Evolutionary conservation across 2,888 invertebrate genomes (phyloP), one percentile per base, ranked within the genome.

Genomic region (Papilio gigon): DNA sequence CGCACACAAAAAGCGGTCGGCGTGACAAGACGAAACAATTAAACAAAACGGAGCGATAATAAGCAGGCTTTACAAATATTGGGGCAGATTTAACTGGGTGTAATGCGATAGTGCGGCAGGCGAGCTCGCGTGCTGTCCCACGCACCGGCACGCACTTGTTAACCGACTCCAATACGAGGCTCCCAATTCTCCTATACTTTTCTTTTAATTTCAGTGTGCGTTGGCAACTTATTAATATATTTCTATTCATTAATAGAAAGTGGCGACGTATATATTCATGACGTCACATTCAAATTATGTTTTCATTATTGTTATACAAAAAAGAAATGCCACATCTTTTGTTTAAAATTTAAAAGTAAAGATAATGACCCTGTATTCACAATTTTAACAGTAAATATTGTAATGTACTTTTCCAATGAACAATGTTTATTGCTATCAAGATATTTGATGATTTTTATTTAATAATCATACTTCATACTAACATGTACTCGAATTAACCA

Each of bases 51-150:
- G 80, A 77, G 77, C 80, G 81, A 82, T 79, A 80, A 89, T 88
- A 88, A 89, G 87, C 86, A 86, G 85, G 85, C 81, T 87, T 85
- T 85, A 90, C 88, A 89, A 90, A 90, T 88, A 90, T 89, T 87
- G 85, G 83, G 87, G 81, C 86, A 87, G 86, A 88, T 89, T 89
- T 84, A 87, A 89, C 89, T 87, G 85, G 85, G 87, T 91, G 90
- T 90, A 90, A 90, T 88, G 86, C 84, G 90, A 90, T 90, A 90
- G 86, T 74, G 82, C 74, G 79, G 79, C 90, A 90, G 89, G 90
- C 89, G 76, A 90, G 76, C 78, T 91, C 78, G 90, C 91, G 90
- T 91, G 91, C 71, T 71, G 37, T 53, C 65, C 75, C 77, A 80
- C 77, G 76, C 86, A 65, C 50, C 58, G 70, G 82, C 85, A 84